phyloP scores from a whole-genome alignment of 2,113 vertebrate genomes.

The Chaetodon trifascialis region DNA sequence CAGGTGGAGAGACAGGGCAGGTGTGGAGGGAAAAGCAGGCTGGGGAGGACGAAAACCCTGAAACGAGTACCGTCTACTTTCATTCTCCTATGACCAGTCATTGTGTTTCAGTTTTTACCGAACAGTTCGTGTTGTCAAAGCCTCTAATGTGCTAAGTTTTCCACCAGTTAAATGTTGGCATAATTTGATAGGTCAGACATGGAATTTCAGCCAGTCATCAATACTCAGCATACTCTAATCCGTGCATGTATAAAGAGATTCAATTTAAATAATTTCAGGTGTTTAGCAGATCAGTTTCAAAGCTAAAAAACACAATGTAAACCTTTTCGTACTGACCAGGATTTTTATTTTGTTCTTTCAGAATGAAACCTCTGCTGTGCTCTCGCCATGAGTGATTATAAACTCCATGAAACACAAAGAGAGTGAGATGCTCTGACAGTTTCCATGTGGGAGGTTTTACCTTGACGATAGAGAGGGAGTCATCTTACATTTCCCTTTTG shows the following conservation, averaged over 20 bases:
- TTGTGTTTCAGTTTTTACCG: too few species aligned
- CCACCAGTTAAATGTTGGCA: background rate
- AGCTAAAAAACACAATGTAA: background rate
- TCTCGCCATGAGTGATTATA: slow-evolving; percentile 7
- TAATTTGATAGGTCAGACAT: background rate
- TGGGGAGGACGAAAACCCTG: too few species aligned
- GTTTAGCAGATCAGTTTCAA: background rate
- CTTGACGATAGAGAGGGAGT: background rate
- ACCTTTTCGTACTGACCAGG: background rate
- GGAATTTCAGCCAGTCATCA: too few species aligned
- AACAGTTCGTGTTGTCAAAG: background rate
- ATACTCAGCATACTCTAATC: too few species aligned
- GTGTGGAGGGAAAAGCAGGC: too few species aligned
- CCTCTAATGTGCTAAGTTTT: background rate
- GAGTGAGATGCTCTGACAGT: background rate
- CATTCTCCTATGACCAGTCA: background rate
- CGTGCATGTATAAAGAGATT: too few species aligned
- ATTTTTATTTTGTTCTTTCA: slow-evolving; percentile 26
- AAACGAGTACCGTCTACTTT: background rate
- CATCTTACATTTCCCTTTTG: background rate
- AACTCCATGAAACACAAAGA: background rate
- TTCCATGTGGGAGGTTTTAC: background rate
- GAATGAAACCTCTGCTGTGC: slow-evolving; percentile 9
- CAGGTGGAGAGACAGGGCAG: too few species aligned
- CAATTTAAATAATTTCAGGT: background rate